These are phyloP conservation scores for Mellivora capensis DNA, from an alignment of 2,113 vertebrate species.

Conservation along the genomic window DNA sequence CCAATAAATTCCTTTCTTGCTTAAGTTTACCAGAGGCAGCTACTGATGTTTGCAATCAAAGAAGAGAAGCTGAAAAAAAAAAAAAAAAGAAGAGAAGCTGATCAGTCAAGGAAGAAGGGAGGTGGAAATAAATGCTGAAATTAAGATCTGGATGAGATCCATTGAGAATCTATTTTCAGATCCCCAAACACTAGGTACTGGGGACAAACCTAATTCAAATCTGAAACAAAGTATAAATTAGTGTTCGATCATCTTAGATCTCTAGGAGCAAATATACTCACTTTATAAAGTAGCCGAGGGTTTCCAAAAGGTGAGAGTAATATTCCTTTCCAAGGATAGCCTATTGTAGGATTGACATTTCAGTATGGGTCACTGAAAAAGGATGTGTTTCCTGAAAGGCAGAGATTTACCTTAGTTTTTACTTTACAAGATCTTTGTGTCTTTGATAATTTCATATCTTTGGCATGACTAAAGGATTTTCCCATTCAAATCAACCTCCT, in stretches of 20 bases:
- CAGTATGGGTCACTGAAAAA: background rate
- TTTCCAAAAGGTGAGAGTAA: constrained; percentile 12
- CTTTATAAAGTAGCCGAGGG: background rate
- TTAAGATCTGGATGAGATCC: constrained; percentile 29
- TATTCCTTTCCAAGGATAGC: constrained; percentile 23
- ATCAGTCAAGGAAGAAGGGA: background rate
- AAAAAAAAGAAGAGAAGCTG: background rate
- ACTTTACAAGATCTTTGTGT: constrained; percentile 2
- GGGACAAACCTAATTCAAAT: constrained; percentile 29
- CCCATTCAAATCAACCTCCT: constrained; percentile 53
- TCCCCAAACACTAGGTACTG: background rate
- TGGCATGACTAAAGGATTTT: constrained; percentile 44
- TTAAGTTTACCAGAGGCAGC: background rate
- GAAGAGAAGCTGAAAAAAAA: background rate
- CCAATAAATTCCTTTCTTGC: background rate
- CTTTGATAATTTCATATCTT: constrained; percentile 55
- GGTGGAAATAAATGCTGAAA: constrained; percentile 17
- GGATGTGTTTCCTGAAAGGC: background rate
- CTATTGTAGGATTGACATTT: background rate
- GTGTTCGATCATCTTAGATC: constrained; percentile 8
- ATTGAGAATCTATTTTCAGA: constrained; percentile 24
- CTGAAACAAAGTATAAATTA: constrained; percentile 25
- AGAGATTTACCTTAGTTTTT: constrained; percentile 35
- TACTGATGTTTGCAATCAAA: background rate
- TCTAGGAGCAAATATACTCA: constrained; percentile 47